Conservation (phyloP, 2,888 invertebrate genomes). For the Tillus elongatus region DNA sequence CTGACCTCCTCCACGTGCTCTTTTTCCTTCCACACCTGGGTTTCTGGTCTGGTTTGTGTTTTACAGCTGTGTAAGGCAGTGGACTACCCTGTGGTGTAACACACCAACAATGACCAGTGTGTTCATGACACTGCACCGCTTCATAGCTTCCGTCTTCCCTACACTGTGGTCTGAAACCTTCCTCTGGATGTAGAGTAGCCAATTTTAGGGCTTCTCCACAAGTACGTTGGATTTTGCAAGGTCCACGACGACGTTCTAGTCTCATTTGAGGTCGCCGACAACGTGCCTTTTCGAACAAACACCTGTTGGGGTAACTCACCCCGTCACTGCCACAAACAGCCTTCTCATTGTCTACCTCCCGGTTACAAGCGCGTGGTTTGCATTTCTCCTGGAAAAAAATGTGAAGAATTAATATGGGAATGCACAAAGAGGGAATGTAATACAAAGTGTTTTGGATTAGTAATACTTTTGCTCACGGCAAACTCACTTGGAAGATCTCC, state of each 20-base stretch:
- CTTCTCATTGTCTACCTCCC: constrained; percentile 28
- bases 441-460: no score
- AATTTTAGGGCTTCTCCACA: constrained; percentile 29
- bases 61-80: constrained; percentile 68
- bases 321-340: constrained; percentile 75
- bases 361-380: constrained; percentile 34
- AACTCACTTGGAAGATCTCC: no score
- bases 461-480: no score
- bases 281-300: constrained; percentile 67
- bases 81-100: constrained; percentile 77
- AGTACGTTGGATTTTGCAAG: constrained; percentile 56
- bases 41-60: constrained; percentile 47
- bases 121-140: constrained; percentile 73
- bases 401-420: background rate
- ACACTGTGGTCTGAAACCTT: constrained; percentile 64
- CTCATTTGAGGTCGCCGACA: constrained; percentile 66
- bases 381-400: constrained; percentile 26
- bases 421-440: no score
- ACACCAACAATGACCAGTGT: constrained; percentile 81
- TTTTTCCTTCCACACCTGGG: constrained; percentile 54
- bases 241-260: constrained; percentile 62
- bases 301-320: constrained; percentile 70
- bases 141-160: constrained; percentile 76
- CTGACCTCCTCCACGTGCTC: constrained; percentile 38
- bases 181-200: constrained; percentile 20